A percentile compares a stretch with the other conserved stretches of the same genome.
phyloP scores from a whole-genome alignment of 2,797 vertebrate species.

The Nannoperca obscura region DNA sequence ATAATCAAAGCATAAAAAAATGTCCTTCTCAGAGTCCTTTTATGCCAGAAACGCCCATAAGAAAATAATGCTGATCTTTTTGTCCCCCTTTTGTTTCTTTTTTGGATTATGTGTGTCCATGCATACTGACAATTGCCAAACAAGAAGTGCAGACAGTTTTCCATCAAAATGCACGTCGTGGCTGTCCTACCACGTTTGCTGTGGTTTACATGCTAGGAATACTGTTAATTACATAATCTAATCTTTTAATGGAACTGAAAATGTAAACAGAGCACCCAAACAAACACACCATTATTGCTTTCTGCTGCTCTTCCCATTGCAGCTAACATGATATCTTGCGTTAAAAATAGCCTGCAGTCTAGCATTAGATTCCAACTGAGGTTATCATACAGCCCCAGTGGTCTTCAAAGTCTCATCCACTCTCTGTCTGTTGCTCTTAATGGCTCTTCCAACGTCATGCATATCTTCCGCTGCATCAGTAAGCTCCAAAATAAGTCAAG shows the following conservation, averaged over 20 bases:
- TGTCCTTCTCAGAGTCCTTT: too few species aligned
- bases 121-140: not conserved
- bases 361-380: conserved; percentile 25
- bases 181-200: not conserved
- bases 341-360: conserved; percentile 17
- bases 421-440: conserved; percentile 47
- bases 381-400: conserved; percentile 30
- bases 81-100: too few species aligned
- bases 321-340: not conserved
- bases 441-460: conserved; percentile 42
- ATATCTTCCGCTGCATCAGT: conserved; percentile 60
- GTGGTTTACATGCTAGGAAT: not conserved
- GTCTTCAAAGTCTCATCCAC: conserved; percentile 43
- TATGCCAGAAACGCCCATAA: too few species aligned
- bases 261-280: not conserved
- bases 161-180: not conserved
- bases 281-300: not conserved
- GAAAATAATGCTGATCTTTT: too few species aligned
- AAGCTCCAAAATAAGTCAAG: conserved; percentile 55
- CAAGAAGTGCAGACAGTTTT: not conserved
- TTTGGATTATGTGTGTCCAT: too few species aligned
- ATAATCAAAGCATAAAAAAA: too few species aligned
- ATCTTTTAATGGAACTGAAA: not conserved
- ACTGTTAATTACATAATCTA: not conserved
- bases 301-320: not conserved